A percentile compares a stretch with the other conserved stretches of the same genome.
These are phyloP conservation scores for Melieria omissa DNA, from an alignment of 2,888 invertebrate species.

Conservation along the genomic window DNA sequence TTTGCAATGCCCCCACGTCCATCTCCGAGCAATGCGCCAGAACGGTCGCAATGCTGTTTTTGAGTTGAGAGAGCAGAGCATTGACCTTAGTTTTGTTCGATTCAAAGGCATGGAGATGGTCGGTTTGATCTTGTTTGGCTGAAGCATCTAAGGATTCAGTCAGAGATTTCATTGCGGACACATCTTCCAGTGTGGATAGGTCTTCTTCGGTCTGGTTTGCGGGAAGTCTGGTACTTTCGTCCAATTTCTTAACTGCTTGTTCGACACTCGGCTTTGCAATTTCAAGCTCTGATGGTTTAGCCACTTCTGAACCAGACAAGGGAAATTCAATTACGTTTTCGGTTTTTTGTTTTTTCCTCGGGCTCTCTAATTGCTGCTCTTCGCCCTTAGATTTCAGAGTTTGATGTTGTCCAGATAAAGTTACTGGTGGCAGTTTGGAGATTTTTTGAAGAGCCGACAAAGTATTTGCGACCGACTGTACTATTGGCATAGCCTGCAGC, in stretches of 20 bases:
- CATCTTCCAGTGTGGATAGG: slow-evolving; percentile 68
- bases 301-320: background rate
- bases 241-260: background rate
- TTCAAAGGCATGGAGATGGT: slow-evolving; percentile 41
- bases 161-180: slow-evolving; percentile 71
- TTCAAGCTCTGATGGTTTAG: background rate
- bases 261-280: background rate
- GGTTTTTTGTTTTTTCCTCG: slow-evolving; percentile 20
- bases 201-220: slow-evolving; percentile 49
- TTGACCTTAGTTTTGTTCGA: slow-evolving; percentile 47
- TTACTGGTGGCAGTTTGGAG: slow-evolving; percentile 47
- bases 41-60: slow-evolving; percentile 57
- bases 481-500: slow-evolving; percentile 43
- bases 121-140: slow-evolving; percentile 5
- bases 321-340: background rate
- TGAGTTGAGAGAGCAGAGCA: slow-evolving; percentile 54
- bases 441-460: slow-evolving; percentile 58
- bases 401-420: no score
- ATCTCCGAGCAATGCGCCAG: slow-evolving; percentile 55
- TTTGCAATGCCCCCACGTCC: slow-evolving; percentile 50
- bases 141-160: slow-evolving; percentile 64
- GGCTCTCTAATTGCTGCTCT: slow-evolving; percentile 35
- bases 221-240: background rate
- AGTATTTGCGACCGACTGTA: slow-evolving; percentile 48
- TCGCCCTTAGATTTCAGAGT: no score